A percentile compares a stretch with the other conserved stretches of the same genome.
Conservation (phyloP, 1,140 invertebrate species). For the Leptinotarsa texana region DNA sequence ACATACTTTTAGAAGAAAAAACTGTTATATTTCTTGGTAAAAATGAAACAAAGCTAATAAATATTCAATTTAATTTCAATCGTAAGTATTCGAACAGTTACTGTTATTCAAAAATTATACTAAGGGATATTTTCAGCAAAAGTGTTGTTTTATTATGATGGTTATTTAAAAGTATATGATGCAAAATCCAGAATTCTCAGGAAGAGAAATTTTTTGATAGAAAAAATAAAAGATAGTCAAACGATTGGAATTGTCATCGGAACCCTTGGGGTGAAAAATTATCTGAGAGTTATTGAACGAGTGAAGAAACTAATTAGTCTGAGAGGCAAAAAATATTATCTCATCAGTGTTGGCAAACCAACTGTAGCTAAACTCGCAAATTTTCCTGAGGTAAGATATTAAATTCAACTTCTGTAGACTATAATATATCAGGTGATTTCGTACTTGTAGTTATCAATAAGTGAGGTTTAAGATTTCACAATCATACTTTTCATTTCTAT, state of each 20-base stretch:
- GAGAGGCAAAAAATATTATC: slow-evolving; percentile 83
- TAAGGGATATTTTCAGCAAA: slow-evolving; percentile 47
- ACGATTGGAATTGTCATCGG: slow-evolving; percentile 87
- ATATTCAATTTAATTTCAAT: slow-evolving; percentile 43
- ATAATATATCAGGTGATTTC: too few relatives aligned
- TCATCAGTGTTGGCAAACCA: slow-evolving; percentile 90
- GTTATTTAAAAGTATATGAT: slow-evolving; percentile 54
- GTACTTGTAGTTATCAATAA: too few relatives aligned
- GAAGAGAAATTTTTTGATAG: slow-evolving; percentile 79
- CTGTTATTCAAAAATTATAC: not conserved
- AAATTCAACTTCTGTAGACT: too few relatives aligned
- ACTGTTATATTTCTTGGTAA: slow-evolving; percentile 43
- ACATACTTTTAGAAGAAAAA: slow-evolving; percentile 25
- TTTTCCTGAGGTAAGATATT: slow-evolving; percentile 74
- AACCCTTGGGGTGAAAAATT: slow-evolving; percentile 82
- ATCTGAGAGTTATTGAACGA: slow-evolving; percentile 74
- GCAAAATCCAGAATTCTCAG: slow-evolving; percentile 68
- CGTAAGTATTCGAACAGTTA: slow-evolving; percentile 35
- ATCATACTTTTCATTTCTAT: too few relatives aligned
- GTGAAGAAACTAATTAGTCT: slow-evolving; percentile 74
- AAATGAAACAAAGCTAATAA: slow-evolving; percentile 46
- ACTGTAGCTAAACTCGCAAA: slow-evolving; percentile 93
- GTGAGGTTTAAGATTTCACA: too few relatives aligned
- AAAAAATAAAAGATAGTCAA: slow-evolving; percentile 86
- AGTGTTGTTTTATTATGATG: slow-evolving; percentile 59